Evolutionary conservation across 2,888 invertebrate genomes (phyloP).

Genomic region (Drosophila pseudotakahashii): DNA sequence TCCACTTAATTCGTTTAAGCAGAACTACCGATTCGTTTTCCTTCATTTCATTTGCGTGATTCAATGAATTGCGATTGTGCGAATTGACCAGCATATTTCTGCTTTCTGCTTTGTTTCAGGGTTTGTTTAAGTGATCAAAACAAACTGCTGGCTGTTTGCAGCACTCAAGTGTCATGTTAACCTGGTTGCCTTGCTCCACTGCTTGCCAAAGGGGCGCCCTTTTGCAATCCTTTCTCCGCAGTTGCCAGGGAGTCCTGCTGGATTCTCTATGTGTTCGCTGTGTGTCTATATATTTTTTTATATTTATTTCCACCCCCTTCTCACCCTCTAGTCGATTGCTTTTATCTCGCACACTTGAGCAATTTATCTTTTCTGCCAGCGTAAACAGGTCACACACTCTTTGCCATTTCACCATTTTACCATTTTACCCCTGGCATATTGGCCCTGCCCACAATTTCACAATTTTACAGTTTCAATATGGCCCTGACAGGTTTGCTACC

Average conservation of each 20-base stretch:
- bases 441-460: conserved; percentile 46
- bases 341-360: conserved; percentile 44
- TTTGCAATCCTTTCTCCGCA: conserved; percentile 18
- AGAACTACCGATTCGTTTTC: not conserved
- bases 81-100: not conserved
- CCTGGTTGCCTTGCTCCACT: conserved; percentile 13
- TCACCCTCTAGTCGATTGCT: conserved; percentile 17
- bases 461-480: conserved; percentile 27
- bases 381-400: conserved; percentile 44
- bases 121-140: conserved; percentile 14
- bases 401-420: not conserved
- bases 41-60: too few relatives aligned
- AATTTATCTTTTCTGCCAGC: conserved; percentile 47
- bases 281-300: not conserved
- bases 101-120: not conserved
- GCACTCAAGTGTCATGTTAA: conserved; percentile 29
- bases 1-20: not conserved
- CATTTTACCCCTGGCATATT: conserved; percentile 36
- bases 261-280: not conserved
- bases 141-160: conserved; percentile 4
- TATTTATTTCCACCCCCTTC: conserved; percentile 1
- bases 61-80: too few relatives aligned
- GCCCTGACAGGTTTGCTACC: conserved; percentile 33
- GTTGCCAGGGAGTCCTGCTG: conserved; percentile 4
- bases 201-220: conserved; percentile 5